Evolutionary conservation across 2,113 vertebrate genomes (phyloP), one percentile per base, ranked within the genome.

Genomic region (Charadrius vociferus): DNA sequence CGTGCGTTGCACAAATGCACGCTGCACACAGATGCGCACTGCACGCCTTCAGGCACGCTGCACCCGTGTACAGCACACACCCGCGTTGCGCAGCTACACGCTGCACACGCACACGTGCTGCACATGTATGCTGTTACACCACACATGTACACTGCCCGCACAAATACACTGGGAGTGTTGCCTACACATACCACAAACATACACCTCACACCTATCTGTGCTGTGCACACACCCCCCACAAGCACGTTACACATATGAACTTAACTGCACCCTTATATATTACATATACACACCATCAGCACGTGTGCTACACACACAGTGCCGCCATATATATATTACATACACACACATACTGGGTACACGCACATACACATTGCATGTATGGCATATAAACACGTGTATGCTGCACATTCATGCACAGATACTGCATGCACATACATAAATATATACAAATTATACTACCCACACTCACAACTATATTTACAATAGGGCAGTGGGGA

Each of bases 161-260:
- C 34, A 36, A 0, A 1, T 1, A 4, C 5, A 0, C 9, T 4
- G 39, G 12, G 4, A 34, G 1, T 0, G 14, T 12, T 18, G 36
- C 50, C 53, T 34, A 1, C 34, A 3, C 0, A 1, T 10, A 5
- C 6, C 59, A 6, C 39, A 10, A 45, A 27, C 5, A 0, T 0
- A 5, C 26, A 1, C 56, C 1, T 2, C 58, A 11, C 34, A 2
- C 3, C 1, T 4, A 3, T 5, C 62, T 8, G 45, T n/a, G 53
- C 55, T n/a, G 13, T 2, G 1, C 39, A 4, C 21, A 22, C 18
- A 1, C 17, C 0, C 15, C 3, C n/a, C 47, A 13, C 27, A 8
- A 9, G 34, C 7, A 1, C 0, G 0, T 27, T 19, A 34, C 80
- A 39, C 37, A 14, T 17, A 0, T 6, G 34, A 8, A 10, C 18